Base-by-base conservation (phyloP, 2,888 invertebrate species). In the Cabera pusaria region DNA sequence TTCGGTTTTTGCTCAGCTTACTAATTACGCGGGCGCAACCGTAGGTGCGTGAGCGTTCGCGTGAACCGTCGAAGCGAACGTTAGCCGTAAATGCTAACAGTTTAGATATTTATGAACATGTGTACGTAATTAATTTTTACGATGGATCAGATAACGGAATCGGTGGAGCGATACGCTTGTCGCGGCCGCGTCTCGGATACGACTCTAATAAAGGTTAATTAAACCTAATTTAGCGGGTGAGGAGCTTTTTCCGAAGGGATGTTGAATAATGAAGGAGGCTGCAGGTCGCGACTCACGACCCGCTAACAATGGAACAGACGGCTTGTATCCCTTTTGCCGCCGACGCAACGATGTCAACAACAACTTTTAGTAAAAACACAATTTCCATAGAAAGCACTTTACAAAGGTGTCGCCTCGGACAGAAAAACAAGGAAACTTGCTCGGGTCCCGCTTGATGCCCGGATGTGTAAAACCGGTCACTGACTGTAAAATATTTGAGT, bases 71-170 rank as follows among this genome's bases (percentile, higher is more conserved):
- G 61, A 62, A 55, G 61, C 72, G 72, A 70, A 77, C 77, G 78
- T 74, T 77, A 70, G 63, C 73, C 65, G 80, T 78, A 80, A 83
- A 82, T 74, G 81, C 77, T 75, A 79, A 71, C 80, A 80, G 79
- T 77, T 83, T 75, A 81, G 83, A 86, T 84, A 82, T 85, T 84
- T 85, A 83, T 80, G 81, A 85, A 86, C 86, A 86, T 84, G 79
- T 86, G 86, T 86, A 84, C 70, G 82, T 83, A 87, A 87, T 86
- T 86, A 87, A 85, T 86, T 83, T 87, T 87, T 85, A 86, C 82
- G 81, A 80, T 72, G 78, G 77, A 84, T 86, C 86, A 74, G 86
- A 86, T 87, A 85, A 77, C 75, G 67, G 69, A 65, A 66, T 68
- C 76, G 74, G 64, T 75, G 71, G 77, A 78, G 74, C 77, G 83